phyloP scores from a whole-genome alignment of 2,113 vertebrate genomes.

The Balaeniceps rex region DNA sequence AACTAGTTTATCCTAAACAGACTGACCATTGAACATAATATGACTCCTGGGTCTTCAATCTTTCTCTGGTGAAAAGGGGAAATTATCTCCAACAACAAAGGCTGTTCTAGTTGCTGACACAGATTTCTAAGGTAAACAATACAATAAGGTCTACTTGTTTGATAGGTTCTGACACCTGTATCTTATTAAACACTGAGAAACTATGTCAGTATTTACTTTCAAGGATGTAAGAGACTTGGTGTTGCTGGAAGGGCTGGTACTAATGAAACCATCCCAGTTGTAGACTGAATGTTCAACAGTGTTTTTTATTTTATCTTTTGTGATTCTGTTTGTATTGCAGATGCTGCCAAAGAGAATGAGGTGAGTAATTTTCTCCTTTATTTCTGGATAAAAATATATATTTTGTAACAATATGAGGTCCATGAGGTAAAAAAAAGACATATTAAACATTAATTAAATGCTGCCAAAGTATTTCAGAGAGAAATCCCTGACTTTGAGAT shows the following conservation, averaged over 20 bases:
- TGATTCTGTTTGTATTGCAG: constrained; percentile 5
- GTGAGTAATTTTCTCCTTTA: not conserved
- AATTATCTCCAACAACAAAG: not conserved
- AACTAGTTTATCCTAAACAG: not conserved
- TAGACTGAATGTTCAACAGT: not conserved
- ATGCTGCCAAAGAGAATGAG: not conserved
- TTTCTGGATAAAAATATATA: not conserved
- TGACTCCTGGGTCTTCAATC: not conserved
- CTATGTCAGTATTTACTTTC: not conserved
- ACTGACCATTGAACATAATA: not conserved
- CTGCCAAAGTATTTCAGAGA: not conserved
- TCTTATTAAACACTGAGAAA: not conserved
- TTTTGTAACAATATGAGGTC: not conserved
- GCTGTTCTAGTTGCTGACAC: not conserved
- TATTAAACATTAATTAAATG: not conserved
- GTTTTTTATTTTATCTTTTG: not conserved
- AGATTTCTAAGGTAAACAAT: not conserved
- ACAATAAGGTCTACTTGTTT: not conserved
- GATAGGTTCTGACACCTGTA: not conserved
- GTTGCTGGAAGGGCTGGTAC: not conserved
- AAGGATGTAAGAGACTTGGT: not conserved
- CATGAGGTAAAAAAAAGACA: not conserved
- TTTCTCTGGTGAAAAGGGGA: not conserved
- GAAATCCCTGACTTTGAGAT: not conserved
- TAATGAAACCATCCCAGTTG: not conserved